phyloP scores from a whole-genome alignment of 2,888 invertebrate genomes.

The Stegophylla sp. region DNA sequence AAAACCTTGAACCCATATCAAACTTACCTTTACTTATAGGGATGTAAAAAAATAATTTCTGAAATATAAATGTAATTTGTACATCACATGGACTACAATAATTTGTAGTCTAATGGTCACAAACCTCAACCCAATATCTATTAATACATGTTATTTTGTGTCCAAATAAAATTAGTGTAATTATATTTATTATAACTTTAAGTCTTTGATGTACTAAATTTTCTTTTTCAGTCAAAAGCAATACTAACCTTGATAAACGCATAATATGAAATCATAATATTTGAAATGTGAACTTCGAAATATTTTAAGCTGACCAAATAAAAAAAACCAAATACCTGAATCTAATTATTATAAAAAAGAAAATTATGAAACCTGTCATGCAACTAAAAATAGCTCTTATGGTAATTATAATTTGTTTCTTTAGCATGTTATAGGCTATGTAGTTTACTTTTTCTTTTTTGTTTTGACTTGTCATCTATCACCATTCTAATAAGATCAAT shows the following conservation, averaged over 20 bases:
- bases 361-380: slow-evolving; percentile 56
- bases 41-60: slow-evolving; percentile 30
- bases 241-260: slow-evolving; percentile 57
- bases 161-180: slow-evolving; percentile 19
- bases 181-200: slow-evolving; percentile 20
- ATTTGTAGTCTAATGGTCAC: slow-evolving; percentile 19
- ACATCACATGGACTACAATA: slow-evolving; percentile 19
- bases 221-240: slow-evolving; percentile 36
- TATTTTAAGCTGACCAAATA: slow-evolving; percentile 52
- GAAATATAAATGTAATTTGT: slow-evolving; percentile 31
- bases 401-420: slow-evolving; percentile 34
- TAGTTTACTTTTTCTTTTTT: slow-evolving; percentile 48
- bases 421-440: slow-evolving; percentile 46
- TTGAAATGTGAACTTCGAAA: slow-evolving; percentile 39
- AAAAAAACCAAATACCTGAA: slow-evolving; percentile 56
- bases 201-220: slow-evolving; percentile 25
- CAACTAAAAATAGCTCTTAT: slow-evolving; percentile 55
- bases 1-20: slow-evolving; percentile 41
- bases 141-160: slow-evolving; percentile 19
- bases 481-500: slow-evolving; percentile 28
- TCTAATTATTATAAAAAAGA: slow-evolving; percentile 47
- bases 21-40: slow-evolving; percentile 43
- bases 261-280: slow-evolving; percentile 46
- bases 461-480: slow-evolving; percentile 25
- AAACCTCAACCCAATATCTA: slow-evolving; percentile 32